Base-by-base conservation (phyloP, 2,888 invertebrate species). In the Heteromyza rotundicornis region DNA sequence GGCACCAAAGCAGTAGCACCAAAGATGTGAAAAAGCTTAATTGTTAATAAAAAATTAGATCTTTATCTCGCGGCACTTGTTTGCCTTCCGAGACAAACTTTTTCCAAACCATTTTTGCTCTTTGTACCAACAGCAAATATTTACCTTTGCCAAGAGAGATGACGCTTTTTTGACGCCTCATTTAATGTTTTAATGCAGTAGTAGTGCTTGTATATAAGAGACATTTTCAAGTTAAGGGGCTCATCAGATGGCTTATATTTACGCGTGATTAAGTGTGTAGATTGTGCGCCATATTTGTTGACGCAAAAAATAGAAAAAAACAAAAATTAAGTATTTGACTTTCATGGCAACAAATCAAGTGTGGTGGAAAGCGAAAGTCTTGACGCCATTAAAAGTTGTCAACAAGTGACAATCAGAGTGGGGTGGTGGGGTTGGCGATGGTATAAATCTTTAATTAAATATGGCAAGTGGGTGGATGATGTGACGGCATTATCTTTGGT, bases 41-140 rank as follows among this genome's bases (percentile, higher is more conserved):
- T 76, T 76, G 76, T 76, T 76, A 74, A 76, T 74, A 75, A 74
- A 59, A 76, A 76, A 74, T 72, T 69, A 72, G 73, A 75, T 76
- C 69, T 66, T 76, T 75, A 75, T 76, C 77, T 67, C 51, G 64
- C 61, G 70, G 71, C 68, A 73, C 70, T 75, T 76, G 73, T 76
- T 76, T 75, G 70, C 66, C 66, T 68, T 67, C 69, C 69, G 71
- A n/a, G n/a, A 73, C 73, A 74, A 75, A 75, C 32, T 73, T 60
- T 72, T 71, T 72, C 71, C 65, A 68, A n/a, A 20, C 17, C 55
- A 55, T 53, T 36, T 51, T 51, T 24, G 3, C 24, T 51, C 7
- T 62, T 67, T 52, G 62, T 62, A 57, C 63, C 49, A 70, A n/a
- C 62, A 67, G 76, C 73, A 74, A 74, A 74, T 74, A 74, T 74